Evolutionary conservation across 2,797 vertebrate genomes (phyloP).

Genomic region (Tinamus major): DNA sequence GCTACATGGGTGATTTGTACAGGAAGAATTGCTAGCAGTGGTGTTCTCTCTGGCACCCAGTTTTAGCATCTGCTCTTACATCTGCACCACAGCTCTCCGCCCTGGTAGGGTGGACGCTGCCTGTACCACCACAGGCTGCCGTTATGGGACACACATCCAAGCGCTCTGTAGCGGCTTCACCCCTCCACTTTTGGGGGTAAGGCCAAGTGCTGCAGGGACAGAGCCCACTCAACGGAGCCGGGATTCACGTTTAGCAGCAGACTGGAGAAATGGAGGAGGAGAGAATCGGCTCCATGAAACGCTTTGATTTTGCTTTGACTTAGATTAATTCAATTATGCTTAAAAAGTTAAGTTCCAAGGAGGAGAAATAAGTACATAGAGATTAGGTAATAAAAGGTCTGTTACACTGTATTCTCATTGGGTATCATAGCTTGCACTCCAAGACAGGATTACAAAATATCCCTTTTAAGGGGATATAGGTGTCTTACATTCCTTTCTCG

Average conservation of each 20-base stretch:
- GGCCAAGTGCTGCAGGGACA: neutral
- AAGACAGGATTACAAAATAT: constrained; percentile 32
- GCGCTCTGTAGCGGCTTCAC: neutral
- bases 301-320: constrained; percentile 17
- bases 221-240: neutral
- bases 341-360: constrained; percentile 13
- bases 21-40: neutral
- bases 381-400: constrained; percentile 58
- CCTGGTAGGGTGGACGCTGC: neutral
- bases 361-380: constrained; percentile 50
- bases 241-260: neutral
- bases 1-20: neutral
- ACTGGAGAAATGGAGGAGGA: constrained; percentile 4
- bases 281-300: neutral
- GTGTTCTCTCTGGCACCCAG: neutral
- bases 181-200: neutral
- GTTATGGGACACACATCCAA: neutral
- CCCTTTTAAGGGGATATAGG: constrained; percentile 25
- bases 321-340: constrained; percentile 51
- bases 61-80: constrained; percentile 15
- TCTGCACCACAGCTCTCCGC: neutral
- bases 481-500: constrained; percentile 22
- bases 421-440: neutral
- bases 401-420: constrained; percentile 30
- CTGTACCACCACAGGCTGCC: rapidly evolving